Evolutionary conservation across 2,888 invertebrate species (phyloP).

Genomic region (Leistus spinibarbis): DNA sequence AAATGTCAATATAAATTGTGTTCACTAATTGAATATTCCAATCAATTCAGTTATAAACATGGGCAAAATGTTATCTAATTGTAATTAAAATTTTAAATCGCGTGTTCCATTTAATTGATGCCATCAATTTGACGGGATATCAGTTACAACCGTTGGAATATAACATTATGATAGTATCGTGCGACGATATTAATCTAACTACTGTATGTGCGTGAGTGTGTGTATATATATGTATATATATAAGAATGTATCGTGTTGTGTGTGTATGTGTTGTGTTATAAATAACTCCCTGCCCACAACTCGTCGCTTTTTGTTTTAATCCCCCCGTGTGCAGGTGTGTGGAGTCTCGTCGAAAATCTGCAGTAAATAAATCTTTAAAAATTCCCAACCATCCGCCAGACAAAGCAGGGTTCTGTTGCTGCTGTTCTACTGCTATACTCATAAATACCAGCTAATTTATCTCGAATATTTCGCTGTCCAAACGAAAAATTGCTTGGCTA

Average conservation of each 20-base stretch:
- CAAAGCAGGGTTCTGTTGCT: not conserved
- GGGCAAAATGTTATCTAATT: not conserved
- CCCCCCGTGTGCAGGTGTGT: not conserved
- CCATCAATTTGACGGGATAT: no score
- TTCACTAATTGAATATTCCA: not conserved
- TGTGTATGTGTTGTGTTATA: not conserved
- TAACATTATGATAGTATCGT: not conserved
- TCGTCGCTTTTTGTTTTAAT: not conserved
- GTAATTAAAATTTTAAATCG: not conserved
- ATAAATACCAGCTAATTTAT: conserved; percentile 16
- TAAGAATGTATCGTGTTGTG: no score
- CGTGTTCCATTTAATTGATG: not conserved
- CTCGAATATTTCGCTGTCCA: conserved; percentile 2
- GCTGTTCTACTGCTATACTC: not conserved
- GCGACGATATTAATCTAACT: not conserved
- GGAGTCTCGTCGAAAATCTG: conserved; percentile 4
- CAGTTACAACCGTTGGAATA: not conserved
- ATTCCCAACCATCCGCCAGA: not conserved
- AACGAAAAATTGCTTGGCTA: no score
- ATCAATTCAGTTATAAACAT: not conserved
- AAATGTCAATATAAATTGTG: not conserved
- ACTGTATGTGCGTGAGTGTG: not conserved
- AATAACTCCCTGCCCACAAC: not conserved
- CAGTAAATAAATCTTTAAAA: conserved; percentile 21
- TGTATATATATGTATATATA: not conserved